Base-by-base conservation (phyloP, 2,113 vertebrate genomes). In the Etheostoma cragini region DNA sequence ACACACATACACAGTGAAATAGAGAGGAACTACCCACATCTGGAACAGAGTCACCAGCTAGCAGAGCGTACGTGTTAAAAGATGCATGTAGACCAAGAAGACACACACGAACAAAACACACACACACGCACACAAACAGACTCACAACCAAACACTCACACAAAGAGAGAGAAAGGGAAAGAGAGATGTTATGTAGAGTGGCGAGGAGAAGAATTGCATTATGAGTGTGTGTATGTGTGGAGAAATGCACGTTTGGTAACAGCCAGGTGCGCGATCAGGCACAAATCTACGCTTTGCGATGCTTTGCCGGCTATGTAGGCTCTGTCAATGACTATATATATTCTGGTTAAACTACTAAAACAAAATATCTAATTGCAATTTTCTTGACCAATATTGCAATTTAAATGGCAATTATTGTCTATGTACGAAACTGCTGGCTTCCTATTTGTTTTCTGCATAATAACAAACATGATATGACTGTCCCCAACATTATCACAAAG, bases 11-110 rank as follows among this genome's bases (percentile, higher is more conserved):
- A 30, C 30, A 15, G 98, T 99, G 95, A 99, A 99, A 93, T 99
- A 99, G 67, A 99, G 96, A 35, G 98, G 98, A 49, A 99, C 97
- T 52, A 99, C 97, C 98, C 98, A 99, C 98, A 99, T 99, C 96
- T 99, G 98, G 95, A 99, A 99, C 79, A 99, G 96, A 62, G 98
- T 99, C 93, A 99, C 97, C 96, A 99, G 95, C 98, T 99, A 85
- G 72, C 47, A 82, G 13, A 73, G 42, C 1, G 3, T 5, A 80
- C 5, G 13, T 8, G 58, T 87, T 82, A 88, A 24, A 72, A 50
- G 10, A 66, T 15, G 49, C 0, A 63, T 13, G 33, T 35, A 57
- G 5, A 21, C 11, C 14, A 52, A 30, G 30, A 30, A 30, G 38
- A 42, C 38, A 42, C 38, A 42, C 38, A 38, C 35, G 10, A 8